Evolutionary conservation across 2,797 vertebrate genomes (phyloP).

Genomic region (Enteromius trimaculatus): DNA sequence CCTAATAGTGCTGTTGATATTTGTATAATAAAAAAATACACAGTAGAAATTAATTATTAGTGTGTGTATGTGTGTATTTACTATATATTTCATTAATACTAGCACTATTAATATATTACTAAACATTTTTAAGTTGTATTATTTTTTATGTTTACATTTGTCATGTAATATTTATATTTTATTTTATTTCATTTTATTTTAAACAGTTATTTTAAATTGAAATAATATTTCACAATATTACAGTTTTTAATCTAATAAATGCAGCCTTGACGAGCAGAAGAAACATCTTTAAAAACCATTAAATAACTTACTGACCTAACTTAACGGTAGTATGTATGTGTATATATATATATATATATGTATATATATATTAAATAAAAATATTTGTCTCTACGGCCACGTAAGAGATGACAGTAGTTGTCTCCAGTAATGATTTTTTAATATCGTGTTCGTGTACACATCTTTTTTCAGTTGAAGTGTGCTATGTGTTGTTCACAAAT

Average conservation of each 20-base stretch:
- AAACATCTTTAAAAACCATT: no score
- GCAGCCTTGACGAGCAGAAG: no score
- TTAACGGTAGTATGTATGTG: no score
- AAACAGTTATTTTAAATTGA: no score
- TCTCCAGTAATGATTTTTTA: constrained; percentile 40
- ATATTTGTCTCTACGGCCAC: constrained; percentile 38
- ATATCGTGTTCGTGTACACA: constrained; percentile 64
- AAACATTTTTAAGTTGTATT: neutral
- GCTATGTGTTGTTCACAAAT: constrained; percentile 72
- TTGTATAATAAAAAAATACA: neutral
- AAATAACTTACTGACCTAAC: no score
- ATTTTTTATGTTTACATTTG: neutral
- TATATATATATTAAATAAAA: constrained; percentile 55
- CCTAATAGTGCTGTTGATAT: neutral
- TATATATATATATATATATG: neutral
- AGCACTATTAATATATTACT: neutral
- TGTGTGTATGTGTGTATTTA: neutral
- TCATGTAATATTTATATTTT: no score
- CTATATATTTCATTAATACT: neutral
- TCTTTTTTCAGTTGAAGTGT: constrained; percentile 71
- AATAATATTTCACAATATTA: no score
- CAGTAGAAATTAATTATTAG: neutral
- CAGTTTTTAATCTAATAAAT: no score
- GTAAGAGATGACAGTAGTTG: constrained; percentile 51
- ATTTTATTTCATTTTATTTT: no score